Conservation (phyloP, 2,888 invertebrate genomes). For the Drosophila atripex region DNA sequence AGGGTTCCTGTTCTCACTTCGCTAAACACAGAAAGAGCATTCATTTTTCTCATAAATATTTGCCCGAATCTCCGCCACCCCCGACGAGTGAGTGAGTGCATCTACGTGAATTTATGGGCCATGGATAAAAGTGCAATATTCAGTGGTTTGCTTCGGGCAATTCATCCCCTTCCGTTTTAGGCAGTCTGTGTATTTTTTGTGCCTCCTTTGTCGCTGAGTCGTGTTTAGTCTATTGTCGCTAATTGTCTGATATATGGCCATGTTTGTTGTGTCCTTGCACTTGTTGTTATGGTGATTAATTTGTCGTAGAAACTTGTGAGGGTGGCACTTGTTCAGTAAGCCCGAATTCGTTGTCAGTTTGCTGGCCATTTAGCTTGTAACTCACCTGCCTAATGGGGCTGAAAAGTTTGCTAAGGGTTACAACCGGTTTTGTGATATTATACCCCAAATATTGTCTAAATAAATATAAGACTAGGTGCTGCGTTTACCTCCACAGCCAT, state of each 20-base stretch:
- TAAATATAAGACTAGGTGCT: not conserved
- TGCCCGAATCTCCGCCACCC: not conserved
- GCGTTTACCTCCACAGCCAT: not conserved
- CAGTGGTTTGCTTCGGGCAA: slow-evolving; percentile 30
- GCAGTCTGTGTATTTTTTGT: not conserved
- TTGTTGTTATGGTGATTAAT: slow-evolving; percentile 63
- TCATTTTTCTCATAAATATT: not conserved
- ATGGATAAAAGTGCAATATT: slow-evolving; percentile 66
- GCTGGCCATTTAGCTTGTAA: slow-evolving; percentile 11
- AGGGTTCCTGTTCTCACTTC: slow-evolving; percentile 10
- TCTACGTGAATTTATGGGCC: slow-evolving; percentile 70
- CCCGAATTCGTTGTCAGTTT: not conserved
- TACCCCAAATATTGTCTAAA: not conserved
- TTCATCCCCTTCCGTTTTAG: slow-evolving; percentile 9
- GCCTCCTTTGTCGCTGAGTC: slow-evolving; percentile 34
- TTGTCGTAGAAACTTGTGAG: slow-evolving; percentile 51
- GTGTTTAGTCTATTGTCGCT: slow-evolving; percentile 71
- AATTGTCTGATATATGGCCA: slow-evolving; percentile 70
- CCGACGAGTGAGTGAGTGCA: slow-evolving; percentile 56
- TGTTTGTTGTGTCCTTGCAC: slow-evolving; percentile 39
- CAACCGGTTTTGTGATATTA: not conserved
- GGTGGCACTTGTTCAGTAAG: slow-evolving; percentile 35
- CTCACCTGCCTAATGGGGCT: slow-evolving; percentile 46
- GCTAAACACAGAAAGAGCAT: slow-evolving; percentile 9
- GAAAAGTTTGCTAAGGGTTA: not conserved